phyloP scores from a whole-genome alignment of 35 echinoderm and acorn worm species.

The Amphiura filiformis region DNA sequence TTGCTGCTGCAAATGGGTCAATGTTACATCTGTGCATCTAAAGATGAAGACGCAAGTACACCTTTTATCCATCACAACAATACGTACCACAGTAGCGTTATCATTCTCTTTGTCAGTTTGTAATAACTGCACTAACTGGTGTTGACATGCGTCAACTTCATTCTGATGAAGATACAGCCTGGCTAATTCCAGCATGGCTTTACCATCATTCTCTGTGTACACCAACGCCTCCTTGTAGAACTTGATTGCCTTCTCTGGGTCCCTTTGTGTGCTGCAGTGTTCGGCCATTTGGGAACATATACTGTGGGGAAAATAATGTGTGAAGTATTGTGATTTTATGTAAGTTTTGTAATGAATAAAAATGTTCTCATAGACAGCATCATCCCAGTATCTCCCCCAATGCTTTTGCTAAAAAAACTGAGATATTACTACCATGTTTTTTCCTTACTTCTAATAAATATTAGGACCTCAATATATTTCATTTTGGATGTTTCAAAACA shows the following conservation, averaged over 20 bases:
- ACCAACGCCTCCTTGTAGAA: constrained; percentile 98
- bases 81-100: constrained; percentile 80
- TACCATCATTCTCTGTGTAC: constrained; percentile 74
- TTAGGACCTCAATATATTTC: no score
- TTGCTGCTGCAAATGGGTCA: no score
- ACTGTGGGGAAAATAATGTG: constrained; percentile 10
- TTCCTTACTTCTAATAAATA: no score
- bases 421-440: no score
- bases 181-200: constrained; percentile 72
- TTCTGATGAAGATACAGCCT: constrained; percentile 71
- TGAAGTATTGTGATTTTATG: no score
- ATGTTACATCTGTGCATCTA: no score
- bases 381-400: no score
- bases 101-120: constrained; percentile 82
- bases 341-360: no score
- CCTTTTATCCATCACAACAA: no score
- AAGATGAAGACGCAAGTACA: no score
- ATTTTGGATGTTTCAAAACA: no score
- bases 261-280: constrained; percentile 67
- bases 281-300: constrained; percentile 97
- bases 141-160: constrained; percentile 89
- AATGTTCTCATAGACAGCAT: not conserved
- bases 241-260: constrained; percentile 86
- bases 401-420: no score
- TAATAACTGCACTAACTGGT: constrained; percentile 90